Evolutionary conservation across 1,140 invertebrate species (phyloP).

Genomic region (Sitobion miscanthi): DNA sequence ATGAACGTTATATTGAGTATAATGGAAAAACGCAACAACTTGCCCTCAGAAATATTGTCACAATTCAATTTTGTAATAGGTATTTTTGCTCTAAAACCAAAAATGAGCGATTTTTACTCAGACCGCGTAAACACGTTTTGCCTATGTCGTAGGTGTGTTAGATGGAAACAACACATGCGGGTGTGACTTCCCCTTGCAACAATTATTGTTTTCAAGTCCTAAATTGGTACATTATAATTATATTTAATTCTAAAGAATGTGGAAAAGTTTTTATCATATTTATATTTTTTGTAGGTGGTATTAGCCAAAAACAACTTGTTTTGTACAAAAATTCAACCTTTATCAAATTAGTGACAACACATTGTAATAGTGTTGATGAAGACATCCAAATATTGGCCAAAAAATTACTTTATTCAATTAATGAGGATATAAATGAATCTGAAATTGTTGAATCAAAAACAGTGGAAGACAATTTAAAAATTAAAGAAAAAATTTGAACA

Average conservation of each 20-base stretch:
- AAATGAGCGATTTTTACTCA: no score
- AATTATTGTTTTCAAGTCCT: no score
- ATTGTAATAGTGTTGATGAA: conserved; percentile 1
- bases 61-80: no score
- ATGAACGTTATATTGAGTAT: no score
- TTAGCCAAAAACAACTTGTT: conserved; percentile 5
- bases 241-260: not conserved
- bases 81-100: no score
- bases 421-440: not conserved
- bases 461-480: not conserved
- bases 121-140: no score
- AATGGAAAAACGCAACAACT: no score
- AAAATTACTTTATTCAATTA: conserved; percentile 13
- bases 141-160: no score
- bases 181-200: no score
- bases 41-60: no score
- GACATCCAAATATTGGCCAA: not conserved
- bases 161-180: no score
- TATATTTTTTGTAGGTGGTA: not conserved
- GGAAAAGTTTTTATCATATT: not conserved
- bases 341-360: not conserved
- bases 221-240: not conserved
- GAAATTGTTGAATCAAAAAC: not conserved
- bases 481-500: not conserved
- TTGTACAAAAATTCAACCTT: conserved; percentile 27